Percentiles rank a stretch among this genome's conserved stretches.
Conservation (phyloP, 2,113 vertebrate genomes). For the Uria lomvia region DNA sequence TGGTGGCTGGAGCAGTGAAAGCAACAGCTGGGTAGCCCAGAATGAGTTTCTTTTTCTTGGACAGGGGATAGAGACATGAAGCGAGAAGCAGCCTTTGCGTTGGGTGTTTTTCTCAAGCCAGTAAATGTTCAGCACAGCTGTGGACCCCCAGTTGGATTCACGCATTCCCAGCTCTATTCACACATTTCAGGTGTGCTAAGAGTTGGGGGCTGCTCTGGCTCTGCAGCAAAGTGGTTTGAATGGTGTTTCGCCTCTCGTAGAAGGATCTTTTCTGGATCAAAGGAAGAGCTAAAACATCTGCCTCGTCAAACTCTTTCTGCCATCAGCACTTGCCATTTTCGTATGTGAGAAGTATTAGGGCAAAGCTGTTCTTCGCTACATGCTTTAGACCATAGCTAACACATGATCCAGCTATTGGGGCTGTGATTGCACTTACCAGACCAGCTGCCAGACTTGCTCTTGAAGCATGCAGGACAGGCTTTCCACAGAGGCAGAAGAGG, state of each 20-base stretch:
- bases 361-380: not conserved
- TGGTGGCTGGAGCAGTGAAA: not conserved
- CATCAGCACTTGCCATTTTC: not conserved
- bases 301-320: conserved; percentile 8
- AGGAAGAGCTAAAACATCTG: not conserved
- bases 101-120: not conserved
- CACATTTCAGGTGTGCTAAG: not conserved
- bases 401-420: not conserved
- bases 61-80: not conserved
- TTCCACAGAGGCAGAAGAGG: not conserved
- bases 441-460: not conserved
- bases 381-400: not conserved
- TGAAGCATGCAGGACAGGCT: not conserved
- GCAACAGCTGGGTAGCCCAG: not conserved
- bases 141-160: not conserved
- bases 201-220: not conserved
- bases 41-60: not conserved
- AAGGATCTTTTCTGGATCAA: conserved; percentile 30
- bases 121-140: not conserved
- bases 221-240: not conserved
- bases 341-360: not conserved
- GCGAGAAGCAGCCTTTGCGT: not conserved
- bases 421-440: not conserved
- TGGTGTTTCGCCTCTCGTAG: not conserved
- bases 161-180: not conserved